Conservation (phyloP, 2,797 vertebrate genomes). For the Anableps anableps region DNA sequence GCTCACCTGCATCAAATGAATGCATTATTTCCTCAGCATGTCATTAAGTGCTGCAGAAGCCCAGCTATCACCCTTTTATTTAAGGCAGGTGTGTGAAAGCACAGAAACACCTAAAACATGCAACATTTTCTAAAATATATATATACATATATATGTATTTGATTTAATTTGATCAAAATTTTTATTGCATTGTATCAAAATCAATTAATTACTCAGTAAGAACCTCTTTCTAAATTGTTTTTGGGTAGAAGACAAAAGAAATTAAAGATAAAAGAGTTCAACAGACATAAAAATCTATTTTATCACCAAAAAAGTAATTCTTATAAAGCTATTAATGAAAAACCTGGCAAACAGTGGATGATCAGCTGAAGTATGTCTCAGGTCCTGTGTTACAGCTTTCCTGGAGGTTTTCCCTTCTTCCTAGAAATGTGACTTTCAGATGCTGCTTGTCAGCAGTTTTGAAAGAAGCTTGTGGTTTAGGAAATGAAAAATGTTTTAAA, state of each 20-base stretch:
- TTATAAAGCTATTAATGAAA: background rate
- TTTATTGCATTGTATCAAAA: background rate
- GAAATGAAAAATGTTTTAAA: background rate
- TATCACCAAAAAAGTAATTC: background rate
- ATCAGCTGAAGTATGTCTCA: background rate
- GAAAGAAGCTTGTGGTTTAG: background rate
- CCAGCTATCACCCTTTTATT: background rate
- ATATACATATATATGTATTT: background rate
- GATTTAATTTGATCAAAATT: background rate
- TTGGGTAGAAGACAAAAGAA: background rate
- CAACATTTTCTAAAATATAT: background rate
- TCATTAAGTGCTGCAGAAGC: background rate
- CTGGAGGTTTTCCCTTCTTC: background rate
- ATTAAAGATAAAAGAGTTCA: background rate
- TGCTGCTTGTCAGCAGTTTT: background rate
- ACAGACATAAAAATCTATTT: background rate
- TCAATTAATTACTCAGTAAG: background rate
- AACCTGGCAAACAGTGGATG: background rate
- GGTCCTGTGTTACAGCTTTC: background rate
- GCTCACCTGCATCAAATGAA: background rate
- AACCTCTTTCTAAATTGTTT: background rate
- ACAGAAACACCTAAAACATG: background rate
- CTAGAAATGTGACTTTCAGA: background rate
- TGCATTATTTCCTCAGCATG: background rate
- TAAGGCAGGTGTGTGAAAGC: background rate